Conservation (phyloP, 2,888 invertebrate genomes). For the Pammene fasciana region DNA sequence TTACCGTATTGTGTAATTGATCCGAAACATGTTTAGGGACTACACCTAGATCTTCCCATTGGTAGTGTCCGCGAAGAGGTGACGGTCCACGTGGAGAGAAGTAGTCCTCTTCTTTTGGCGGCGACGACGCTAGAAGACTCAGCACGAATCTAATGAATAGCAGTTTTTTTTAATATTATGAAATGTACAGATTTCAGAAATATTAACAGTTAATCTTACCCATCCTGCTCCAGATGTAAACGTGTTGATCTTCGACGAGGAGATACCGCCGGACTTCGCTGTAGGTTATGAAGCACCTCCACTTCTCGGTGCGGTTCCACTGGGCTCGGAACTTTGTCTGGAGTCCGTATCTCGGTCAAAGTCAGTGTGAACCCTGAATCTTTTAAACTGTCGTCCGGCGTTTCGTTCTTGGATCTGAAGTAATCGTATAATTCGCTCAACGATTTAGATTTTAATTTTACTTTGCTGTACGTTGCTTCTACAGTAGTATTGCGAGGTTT, state of each 20-base stretch:
- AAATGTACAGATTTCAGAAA: background rate
- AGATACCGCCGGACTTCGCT: constrained; percentile 84
- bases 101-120: constrained; percentile 59
- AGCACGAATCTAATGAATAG: constrained; percentile 65
- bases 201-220: constrained; percentile 58
- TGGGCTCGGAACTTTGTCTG: constrained; percentile 76
- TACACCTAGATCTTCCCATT: constrained; percentile 85
- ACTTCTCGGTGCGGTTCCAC: constrained; percentile 85
- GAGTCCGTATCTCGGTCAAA: constrained; percentile 65
- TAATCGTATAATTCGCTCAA: constrained; percentile 78
- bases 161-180: background rate
- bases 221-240: constrained; percentile 71
- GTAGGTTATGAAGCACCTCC: constrained; percentile 87
- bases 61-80: constrained; percentile 65
- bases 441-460: constrained; percentile 77
- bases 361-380: constrained; percentile 70
- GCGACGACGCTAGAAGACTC: constrained; percentile 69
- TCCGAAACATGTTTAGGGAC: constrained; percentile 84
- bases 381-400: constrained; percentile 54
- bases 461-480: constrained; percentile 59
- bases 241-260: constrained; percentile 77
- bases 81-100: constrained; percentile 65
- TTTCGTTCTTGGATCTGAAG: constrained; percentile 72
- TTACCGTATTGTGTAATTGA: constrained; percentile 88
- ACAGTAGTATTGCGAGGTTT: constrained; percentile 56